phyloP scores from a whole-genome alignment of 2,888 invertebrate species.

The Drosophila anomalata region DNA sequence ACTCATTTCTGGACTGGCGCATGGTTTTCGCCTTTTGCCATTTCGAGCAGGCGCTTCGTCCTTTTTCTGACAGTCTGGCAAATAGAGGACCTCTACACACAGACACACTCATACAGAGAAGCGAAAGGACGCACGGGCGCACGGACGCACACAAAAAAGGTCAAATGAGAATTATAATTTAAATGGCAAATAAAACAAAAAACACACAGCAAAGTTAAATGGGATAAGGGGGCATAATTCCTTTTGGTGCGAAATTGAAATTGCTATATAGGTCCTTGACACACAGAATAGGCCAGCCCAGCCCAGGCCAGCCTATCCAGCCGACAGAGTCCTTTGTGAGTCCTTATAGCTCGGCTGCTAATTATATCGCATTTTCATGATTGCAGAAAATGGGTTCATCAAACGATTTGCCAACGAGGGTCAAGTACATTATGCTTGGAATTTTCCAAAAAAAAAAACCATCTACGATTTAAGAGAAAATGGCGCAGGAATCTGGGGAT shows the following conservation, averaged over 20 bases:
- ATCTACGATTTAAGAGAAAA: neutral
- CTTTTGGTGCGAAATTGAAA: constrained; percentile 69
- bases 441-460: neutral
- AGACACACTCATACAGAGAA: neutral
- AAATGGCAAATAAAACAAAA: constrained; percentile 52
- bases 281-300: neutral
- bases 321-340: constrained; percentile 23
- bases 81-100: constrained; percentile 35
- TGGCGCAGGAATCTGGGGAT: neutral
- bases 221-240: constrained; percentile 57
- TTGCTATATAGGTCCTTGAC: constrained; percentile 39
- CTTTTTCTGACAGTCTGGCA: constrained; percentile 42
- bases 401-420: constrained; percentile 42
- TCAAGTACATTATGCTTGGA: constrained; percentile 26
- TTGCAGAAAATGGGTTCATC: constrained; percentile 44
- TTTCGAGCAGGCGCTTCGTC: constrained; percentile 60
- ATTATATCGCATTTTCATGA: constrained; percentile 46
- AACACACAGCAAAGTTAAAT: constrained; percentile 48
- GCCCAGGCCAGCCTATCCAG: constrained; percentile 9
- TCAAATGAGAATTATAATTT: constrained; percentile 57
- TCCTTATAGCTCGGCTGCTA: constrained; percentile 39
- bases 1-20: constrained; percentile 42
- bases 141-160: constrained; percentile 41
- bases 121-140: constrained; percentile 1
- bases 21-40: constrained; percentile 73